Evolutionary conservation across 2,888 invertebrate species (phyloP), one percentile per base, ranked within the genome.

Genomic region (Hedychridium roseum): DNA sequence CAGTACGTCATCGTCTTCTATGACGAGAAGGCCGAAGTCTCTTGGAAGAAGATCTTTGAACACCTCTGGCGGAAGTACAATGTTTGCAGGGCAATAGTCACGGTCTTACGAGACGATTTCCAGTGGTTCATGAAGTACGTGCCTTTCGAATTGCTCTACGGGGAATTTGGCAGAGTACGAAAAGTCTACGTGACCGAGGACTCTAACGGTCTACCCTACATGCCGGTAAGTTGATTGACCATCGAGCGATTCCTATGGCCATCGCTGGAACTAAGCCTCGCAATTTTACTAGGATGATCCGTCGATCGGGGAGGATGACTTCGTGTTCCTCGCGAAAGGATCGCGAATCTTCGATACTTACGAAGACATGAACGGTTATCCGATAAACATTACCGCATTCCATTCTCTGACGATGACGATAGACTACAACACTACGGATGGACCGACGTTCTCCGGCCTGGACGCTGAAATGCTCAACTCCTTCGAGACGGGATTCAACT

Each of bases 351-450:
- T 64, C 14, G 52, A 60, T 2, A 42, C 26, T 2, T 58, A 65
- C 9, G 26, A 17, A 2, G 50, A 60, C 0, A n/a, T 63, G 3
- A 58, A 55, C 1, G 26, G 49, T 1, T 58, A 57, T 38, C 48
- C 50, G 1, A 31, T 64, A 12, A 47, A 50, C 4, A 36, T 55
- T 23, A 23, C 34, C 5, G 41, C 62, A 2, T 47, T 57, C 34
- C 17, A 51, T 0, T 62, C 60, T 1, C 74, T 80, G 36, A 74
- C 66, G 51, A 70, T 70, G 70, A 6, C 45, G 3, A 18, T 66
- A 1, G 11, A 21, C 0, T 31, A 50, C 1, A 30, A 18, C 1
- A 43, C 14, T 1, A 51, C 44, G 15, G 30, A 15, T 1, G 43
- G 41, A n/a, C 1, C 49, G 2, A 56, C 38, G 9, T 53, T 57